A percentile compares a stretch with the other conserved stretches of the same genome.
These are phyloP conservation scores for Syngnathus scovelli DNA, from an alignment of 2,113 vertebrate genomes.

Conservation along the genomic window DNA sequence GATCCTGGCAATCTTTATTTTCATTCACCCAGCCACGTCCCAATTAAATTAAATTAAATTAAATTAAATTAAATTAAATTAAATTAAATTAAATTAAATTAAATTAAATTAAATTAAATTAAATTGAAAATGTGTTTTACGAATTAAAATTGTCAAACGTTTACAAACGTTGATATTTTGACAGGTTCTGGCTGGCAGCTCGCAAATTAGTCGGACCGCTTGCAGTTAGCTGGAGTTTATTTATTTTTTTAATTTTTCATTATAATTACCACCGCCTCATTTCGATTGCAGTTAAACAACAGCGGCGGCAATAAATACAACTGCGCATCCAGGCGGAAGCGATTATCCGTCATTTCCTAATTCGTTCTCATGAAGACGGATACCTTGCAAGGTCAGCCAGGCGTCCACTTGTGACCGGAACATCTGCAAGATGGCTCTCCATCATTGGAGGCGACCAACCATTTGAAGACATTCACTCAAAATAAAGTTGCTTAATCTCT, in stretches of 20 bases:
- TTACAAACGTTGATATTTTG: background rate
- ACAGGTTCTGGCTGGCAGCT: slow-evolving; percentile 30
- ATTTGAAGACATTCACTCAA: background rate
- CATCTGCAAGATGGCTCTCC: slow-evolving; percentile 25
- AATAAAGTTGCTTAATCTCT: background rate
- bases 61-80: no score
- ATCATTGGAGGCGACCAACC: slow-evolving; percentile 3
- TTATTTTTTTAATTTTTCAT: background rate
- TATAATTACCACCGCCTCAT: background rate
- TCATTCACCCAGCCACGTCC: background rate
- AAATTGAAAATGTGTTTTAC: no score
- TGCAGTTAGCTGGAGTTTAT: slow-evolving; percentile 11
- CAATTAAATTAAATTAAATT: no score
- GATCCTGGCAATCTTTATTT: slow-evolving; percentile 30
- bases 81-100: no score
- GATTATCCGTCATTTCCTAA: slow-evolving; percentile 36
- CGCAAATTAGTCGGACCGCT: slow-evolving; percentile 23
- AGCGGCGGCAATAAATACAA: slow-evolving; percentile 40
- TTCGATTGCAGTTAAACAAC: slow-evolving; percentile 26
- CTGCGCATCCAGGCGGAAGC: slow-evolving; percentile 26
- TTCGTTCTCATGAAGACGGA: slow-evolving; percentile 35
- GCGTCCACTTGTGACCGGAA: slow-evolving; percentile 17
- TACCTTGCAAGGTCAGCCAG: slow-evolving; percentile 24
- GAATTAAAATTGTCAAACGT: no score
- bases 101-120: no score